Percentiles rank a stretch among this genome's conserved stretches.
Evolutionary conservation across 2,797 vertebrate species (phyloP).

Genomic region (Anabas testudineus): DNA sequence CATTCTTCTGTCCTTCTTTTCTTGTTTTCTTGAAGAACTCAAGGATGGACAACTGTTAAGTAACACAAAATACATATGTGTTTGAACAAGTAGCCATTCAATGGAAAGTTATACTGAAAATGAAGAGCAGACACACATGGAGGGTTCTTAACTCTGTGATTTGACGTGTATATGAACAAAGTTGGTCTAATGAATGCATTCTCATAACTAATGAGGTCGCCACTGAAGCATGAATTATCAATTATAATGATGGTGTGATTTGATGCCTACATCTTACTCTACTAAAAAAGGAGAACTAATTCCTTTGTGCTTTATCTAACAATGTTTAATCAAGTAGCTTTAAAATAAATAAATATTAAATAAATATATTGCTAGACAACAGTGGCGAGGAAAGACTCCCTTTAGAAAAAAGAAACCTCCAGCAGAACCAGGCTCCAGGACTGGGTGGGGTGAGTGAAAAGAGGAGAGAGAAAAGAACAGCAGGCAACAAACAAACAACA

Average conservation of each 20-base stretch:
- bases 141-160: too few species aligned
- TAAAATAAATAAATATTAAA: background rate
- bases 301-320: background rate
- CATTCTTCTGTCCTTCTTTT: too few species aligned
- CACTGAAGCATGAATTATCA: slow-evolving; percentile 23
- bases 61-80: background rate
- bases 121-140: background rate
- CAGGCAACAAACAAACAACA: too few species aligned
- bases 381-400: too few species aligned
- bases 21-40: too few species aligned
- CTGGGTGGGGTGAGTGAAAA: too few species aligned
- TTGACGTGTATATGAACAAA: too few species aligned
- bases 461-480: too few species aligned
- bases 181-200: slow-evolving; percentile 15
- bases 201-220: slow-evolving; percentile 51
- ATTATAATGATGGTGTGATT: slow-evolving; percentile 39
- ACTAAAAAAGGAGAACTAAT: background rate
- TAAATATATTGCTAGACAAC: too few species aligned
- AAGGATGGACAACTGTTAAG: slow-evolving; percentile 45
- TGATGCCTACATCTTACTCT: background rate
- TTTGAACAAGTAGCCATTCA: accelerated
- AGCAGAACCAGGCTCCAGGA: too few species aligned
- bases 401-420: too few species aligned
- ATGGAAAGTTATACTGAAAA: slow-evolving; percentile 30
- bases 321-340: background rate